Percentiles rank a stretch among this genome's conserved stretches.
Conservation (phyloP, 2,797 vertebrate genomes). For the Poeciliopsis gracilis region DNA sequence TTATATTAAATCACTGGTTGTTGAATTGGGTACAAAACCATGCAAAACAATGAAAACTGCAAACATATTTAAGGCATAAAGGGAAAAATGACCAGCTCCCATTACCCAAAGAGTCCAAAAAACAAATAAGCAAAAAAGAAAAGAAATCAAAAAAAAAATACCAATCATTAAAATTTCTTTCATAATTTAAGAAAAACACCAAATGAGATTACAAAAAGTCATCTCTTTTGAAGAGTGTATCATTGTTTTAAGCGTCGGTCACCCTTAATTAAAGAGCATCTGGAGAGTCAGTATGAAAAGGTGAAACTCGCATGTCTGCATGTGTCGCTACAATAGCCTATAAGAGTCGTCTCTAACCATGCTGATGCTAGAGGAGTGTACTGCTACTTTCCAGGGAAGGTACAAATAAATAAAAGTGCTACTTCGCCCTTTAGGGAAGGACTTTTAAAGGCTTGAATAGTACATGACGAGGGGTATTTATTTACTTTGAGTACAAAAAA, state of each 20-base stretch:
- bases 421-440: constrained; percentile 64
- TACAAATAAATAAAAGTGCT: constrained; percentile 79
- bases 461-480: constrained; percentile 19
- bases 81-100: not conserved
- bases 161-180: constrained; percentile 21
- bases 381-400: constrained; percentile 63
- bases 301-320: constrained; percentile 18
- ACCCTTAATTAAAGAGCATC: constrained; percentile 59
- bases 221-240: constrained; percentile 58
- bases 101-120: not conserved
- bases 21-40: not conserved
- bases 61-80: not conserved
- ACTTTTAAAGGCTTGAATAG: constrained; percentile 61
- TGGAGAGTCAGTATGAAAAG: constrained; percentile 41
- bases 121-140: not conserved
- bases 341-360: constrained; percentile 33
- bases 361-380: constrained; percentile 38
- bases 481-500: constrained; percentile 46
- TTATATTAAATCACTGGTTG: not conserved
- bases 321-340: constrained; percentile 24
- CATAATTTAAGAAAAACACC: constrained; percentile 53
- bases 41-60: not conserved
- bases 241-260: constrained; percentile 47
- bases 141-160: constrained; percentile 14
- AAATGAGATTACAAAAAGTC: constrained; percentile 42